Percentiles rank a stretch among this genome's conserved stretches.
Conservation (phyloP, 1,140 invertebrate species). For the Caenorhabditis briggsae region DNA sequence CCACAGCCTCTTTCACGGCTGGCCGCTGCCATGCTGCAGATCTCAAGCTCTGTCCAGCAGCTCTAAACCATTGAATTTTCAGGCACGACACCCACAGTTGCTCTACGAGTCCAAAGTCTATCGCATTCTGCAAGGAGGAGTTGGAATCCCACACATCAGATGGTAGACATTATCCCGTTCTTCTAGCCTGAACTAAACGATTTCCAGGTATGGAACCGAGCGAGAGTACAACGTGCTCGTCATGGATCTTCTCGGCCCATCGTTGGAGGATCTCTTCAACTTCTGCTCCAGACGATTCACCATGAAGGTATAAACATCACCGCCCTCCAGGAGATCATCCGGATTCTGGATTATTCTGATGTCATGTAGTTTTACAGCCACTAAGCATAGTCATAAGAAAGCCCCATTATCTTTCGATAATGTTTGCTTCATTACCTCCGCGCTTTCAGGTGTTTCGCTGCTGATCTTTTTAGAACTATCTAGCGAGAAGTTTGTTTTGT, state of each 20-base stretch:
- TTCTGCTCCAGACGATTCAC: constrained; percentile 95
- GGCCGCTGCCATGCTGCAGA: too few species aligned
- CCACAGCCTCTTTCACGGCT: too few species aligned
- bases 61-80: constrained; percentile 37
- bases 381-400: too few species aligned
- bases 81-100: constrained; percentile 92
- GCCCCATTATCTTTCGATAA: too few species aligned
- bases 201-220: constrained; percentile 84
- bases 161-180: too few species aligned
- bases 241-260: constrained; percentile 95
- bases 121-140: constrained; percentile 89
- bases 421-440: too few species aligned
- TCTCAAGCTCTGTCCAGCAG: too few species aligned
- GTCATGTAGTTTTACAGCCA: too few species aligned
- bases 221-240: constrained; percentile 94
- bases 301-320: constrained; percentile 88
- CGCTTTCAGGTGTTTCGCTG: not conserved
- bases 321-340: not conserved
- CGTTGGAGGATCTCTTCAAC: constrained; percentile 95
- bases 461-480: not conserved
- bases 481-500: not conserved
- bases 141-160: constrained; percentile 94
- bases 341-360: too few species aligned
- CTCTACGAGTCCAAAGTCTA: constrained; percentile 91
- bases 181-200: too few species aligned